Evolutionary conservation across 2,888 invertebrate species (phyloP).

Genomic region (Mantis religiosa): DNA sequence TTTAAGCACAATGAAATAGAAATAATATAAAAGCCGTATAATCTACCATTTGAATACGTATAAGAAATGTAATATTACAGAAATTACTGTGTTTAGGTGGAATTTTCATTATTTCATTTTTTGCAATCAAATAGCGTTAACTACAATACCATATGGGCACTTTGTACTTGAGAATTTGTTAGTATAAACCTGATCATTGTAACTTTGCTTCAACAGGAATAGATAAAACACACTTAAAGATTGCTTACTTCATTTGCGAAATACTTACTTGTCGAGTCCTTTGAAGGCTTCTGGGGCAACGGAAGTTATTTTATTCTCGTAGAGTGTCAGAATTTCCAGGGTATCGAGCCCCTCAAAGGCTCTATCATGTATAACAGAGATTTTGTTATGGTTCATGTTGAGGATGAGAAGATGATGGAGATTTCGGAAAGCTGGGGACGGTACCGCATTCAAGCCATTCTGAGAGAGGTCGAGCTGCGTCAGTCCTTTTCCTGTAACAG

Average conservation of each 20-base stretch:
- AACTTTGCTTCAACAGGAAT: no score
- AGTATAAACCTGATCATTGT: no score
- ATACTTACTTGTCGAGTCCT: conserved; percentile 78
- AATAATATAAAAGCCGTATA: no score
- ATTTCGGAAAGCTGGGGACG: conserved; percentile 73
- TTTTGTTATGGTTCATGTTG: conserved; percentile 84
- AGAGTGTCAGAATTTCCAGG: conserved; percentile 79
- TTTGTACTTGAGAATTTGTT: no score
- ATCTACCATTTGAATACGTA: no score
- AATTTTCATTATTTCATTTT: no score
- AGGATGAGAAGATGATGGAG: conserved; percentile 79
- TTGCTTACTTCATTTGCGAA: neutral
- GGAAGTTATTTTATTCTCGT: conserved; percentile 76
- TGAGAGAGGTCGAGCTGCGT: conserved; percentile 86
- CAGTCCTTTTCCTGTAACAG: conserved; percentile 69
- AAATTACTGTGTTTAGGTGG: no score
- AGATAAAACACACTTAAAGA: no score
- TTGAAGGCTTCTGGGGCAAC: conserved; percentile 81
- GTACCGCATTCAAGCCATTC: conserved; percentile 75
- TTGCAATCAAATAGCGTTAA: no score
- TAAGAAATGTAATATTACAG: no score
- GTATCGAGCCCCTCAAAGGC: conserved; percentile 86
- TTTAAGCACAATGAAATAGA: no score
- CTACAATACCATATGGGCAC: no score
- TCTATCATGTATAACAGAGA: conserved; percentile 69